These are phyloP conservation scores for Papilio helenus DNA, from an alignment of 1,140 invertebrate species.

Conservation along the genomic window DNA sequence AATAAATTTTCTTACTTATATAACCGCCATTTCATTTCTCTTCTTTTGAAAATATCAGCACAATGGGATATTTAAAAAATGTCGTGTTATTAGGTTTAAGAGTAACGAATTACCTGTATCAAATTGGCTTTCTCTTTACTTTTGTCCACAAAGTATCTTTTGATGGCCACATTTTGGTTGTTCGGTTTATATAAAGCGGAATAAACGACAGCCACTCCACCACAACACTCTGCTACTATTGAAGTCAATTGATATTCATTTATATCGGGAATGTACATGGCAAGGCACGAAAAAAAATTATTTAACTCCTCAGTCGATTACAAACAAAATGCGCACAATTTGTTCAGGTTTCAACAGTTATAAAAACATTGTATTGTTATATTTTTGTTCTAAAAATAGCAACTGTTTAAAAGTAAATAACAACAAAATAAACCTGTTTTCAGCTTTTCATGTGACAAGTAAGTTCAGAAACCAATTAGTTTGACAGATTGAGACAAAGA, in stretches of 20 bases:
- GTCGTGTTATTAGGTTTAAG: neutral
- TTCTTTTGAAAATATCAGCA: neutral
- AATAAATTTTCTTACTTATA: slow-evolving; percentile 40
- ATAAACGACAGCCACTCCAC: slow-evolving; percentile 86
- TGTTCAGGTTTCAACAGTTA: slow-evolving; percentile 27
- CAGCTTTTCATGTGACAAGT: slow-evolving; percentile 41
- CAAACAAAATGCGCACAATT: slow-evolving; percentile 24
- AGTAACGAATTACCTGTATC: slow-evolving; percentile 84
- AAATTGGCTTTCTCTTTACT: slow-evolving; percentile 86
- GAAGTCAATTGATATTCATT: slow-evolving; percentile 84
- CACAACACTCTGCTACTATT: slow-evolving; percentile 87
- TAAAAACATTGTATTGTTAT: slow-evolving; percentile 40
- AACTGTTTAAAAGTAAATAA: slow-evolving; percentile 51
- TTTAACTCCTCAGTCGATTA: neutral
- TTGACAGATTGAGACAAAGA: neutral
- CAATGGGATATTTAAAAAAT: neutral
- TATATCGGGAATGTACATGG: slow-evolving; percentile 76
- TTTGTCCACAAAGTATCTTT: slow-evolving; percentile 90
- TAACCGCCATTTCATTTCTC: neutral
- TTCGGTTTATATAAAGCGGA: slow-evolving; percentile 87
- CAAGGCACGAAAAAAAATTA: slow-evolving; percentile 34
- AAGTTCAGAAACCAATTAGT: slow-evolving; percentile 17
- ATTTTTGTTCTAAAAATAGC: slow-evolving; percentile 52
- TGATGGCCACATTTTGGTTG: slow-evolving; percentile 88
- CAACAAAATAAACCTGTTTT: slow-evolving; percentile 51